Evolutionary conservation across 2,888 invertebrate genomes (phyloP).

Genomic region (Octodonta nipae): DNA sequence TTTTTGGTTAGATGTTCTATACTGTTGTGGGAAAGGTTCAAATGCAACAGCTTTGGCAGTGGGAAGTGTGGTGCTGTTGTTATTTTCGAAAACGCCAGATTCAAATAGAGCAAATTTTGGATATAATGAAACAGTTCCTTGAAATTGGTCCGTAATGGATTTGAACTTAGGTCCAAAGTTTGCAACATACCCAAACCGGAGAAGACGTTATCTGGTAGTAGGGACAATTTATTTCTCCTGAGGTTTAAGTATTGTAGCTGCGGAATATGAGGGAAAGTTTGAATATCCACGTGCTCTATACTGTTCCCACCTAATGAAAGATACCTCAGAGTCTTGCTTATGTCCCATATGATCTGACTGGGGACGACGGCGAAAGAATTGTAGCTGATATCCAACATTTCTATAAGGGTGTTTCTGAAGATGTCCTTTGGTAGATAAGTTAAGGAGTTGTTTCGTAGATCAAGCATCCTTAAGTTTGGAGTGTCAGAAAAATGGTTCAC

Average conservation of each 20-base stretch:
- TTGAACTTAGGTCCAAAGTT: constrained; percentile 66
- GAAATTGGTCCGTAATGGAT: constrained; percentile 70
- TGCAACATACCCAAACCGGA: constrained; percentile 66
- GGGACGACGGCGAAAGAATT: constrained; percentile 73
- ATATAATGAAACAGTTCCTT: constrained; percentile 79
- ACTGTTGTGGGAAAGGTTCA: constrained; percentile 69
- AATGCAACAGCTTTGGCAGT: constrained; percentile 60
- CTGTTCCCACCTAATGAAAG: constrained; percentile 67
- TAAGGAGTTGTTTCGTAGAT: constrained; percentile 58
- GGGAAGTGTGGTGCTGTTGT: constrained; percentile 63
- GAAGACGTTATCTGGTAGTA: constrained; percentile 79
- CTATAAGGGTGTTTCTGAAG: constrained; percentile 65
- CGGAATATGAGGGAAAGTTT: constrained; percentile 72
- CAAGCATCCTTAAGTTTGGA: constrained; percentile 57
- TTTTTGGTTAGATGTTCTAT: constrained; percentile 57
- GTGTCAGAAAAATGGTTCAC: constrained; percentile 69
- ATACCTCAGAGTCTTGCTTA: constrained; percentile 64
- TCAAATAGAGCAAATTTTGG: constrained; percentile 64
- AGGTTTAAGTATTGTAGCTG: constrained; percentile 65
- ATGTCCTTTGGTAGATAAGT: constrained; percentile 63
- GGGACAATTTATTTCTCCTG: constrained; percentile 67
- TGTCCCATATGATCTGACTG: constrained; percentile 60
- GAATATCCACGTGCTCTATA: constrained; percentile 75
- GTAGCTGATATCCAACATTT: constrained; percentile 64
- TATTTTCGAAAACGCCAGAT: constrained; percentile 64